Evolutionary conservation across 1,140 invertebrate species (phyloP).

Genomic region (Armadillidium nasatum): DNA sequence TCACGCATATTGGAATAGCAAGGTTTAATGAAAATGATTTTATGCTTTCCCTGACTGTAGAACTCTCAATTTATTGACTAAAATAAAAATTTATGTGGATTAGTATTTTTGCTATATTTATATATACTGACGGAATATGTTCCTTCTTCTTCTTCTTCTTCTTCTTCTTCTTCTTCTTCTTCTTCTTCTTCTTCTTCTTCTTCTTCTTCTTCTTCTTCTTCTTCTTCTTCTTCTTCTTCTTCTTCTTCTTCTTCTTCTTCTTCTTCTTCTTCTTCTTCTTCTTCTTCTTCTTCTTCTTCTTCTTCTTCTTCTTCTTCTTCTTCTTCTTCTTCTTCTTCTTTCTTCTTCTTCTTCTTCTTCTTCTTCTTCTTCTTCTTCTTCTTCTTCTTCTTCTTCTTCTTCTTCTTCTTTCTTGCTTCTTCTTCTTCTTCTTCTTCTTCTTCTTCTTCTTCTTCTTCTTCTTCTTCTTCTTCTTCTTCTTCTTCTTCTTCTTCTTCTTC

Average conservation of each 20-base stretch:
- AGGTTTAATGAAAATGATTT: not conserved
- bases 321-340: constrained; percentile 10
- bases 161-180: too few species aligned
- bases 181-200: not conserved
- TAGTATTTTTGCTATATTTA: not conserved
- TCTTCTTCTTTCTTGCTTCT: too few species aligned
- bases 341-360: too few species aligned
- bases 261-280: constrained; percentile 10
- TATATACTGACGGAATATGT: not conserved
- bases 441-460: constrained; percentile 9
- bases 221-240: too few species aligned
- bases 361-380: constrained; percentile 11
- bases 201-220: too few species aligned
- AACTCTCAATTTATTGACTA: too few species aligned
- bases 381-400: not conserved
- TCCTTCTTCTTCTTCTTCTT: constrained; percentile 9
- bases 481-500: not conserved
- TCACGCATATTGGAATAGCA: too few species aligned
- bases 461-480: not conserved
- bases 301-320: too few species aligned
- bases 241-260: too few species aligned
- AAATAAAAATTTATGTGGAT: too few species aligned
- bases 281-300: too few species aligned
- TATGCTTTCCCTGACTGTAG: not conserved
- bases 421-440: too few species aligned